Conservation (phyloP, 2,113 vertebrate species). For the Bufo bufo region DNA sequence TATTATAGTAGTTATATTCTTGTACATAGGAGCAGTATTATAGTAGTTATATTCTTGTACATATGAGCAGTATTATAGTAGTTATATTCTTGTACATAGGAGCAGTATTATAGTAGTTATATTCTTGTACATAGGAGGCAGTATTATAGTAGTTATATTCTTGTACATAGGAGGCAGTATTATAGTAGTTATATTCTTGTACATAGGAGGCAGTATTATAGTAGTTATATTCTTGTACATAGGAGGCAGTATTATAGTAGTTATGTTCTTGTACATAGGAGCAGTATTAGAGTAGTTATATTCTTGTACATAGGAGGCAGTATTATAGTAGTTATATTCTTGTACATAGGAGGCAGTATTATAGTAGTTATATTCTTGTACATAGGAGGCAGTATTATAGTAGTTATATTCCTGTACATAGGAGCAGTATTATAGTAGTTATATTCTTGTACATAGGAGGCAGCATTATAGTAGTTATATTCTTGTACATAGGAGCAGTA, state of each 20-base stretch:
- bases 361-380: not conserved
- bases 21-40: not conserved
- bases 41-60: not conserved
- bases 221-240: too few species aligned
- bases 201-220: too few species aligned
- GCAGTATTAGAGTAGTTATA: too few species aligned
- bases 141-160: slow-evolving; percentile 4
- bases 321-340: not conserved
- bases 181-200: too few species aligned
- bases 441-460: too few species aligned
- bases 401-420: not conserved
- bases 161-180: too few species aligned
- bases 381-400: not conserved
- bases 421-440: too few species aligned
- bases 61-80: not conserved
- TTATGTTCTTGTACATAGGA: too few species aligned
- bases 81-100: not conserved
- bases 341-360: not conserved
- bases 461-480: too few species aligned
- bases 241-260: too few species aligned
- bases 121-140: not conserved
- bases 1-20: slow-evolving; percentile 1
- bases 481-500: too few species aligned
- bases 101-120: not conserved
- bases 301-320: not conserved